These are phyloP conservation scores for Tenthredo livida DNA, from an alignment of 2,888 invertebrate genomes.

Conservation along the genomic window DNA sequence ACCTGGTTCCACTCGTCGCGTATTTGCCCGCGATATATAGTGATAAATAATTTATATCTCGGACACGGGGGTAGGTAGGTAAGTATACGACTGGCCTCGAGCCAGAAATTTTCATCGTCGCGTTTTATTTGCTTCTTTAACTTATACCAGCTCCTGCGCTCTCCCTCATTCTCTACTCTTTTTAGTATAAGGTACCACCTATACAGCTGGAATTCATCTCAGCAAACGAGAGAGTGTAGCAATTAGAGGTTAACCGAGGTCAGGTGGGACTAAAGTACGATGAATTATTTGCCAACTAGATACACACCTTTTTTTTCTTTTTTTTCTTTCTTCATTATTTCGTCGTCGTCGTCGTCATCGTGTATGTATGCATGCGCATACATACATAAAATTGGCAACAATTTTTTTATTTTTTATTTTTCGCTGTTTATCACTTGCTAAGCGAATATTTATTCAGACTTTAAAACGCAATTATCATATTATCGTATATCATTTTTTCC, in stretches of 20 bases:
- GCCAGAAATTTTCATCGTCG: conserved; percentile 64
- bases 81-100: conserved; percentile 65
- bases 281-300: conserved; percentile 38
- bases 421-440: no score
- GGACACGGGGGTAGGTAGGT: no score
- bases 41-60: conserved; percentile 73
- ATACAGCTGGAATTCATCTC: conserved; percentile 24
- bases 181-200: neutral
- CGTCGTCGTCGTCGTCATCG: no score
- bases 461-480: no score
- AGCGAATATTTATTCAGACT: no score
- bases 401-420: no score
- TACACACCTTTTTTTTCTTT: neutral
- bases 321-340: no score
- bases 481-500: no score
- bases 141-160: neutral
- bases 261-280: conserved; percentile 31
- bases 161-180: neutral
- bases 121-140: conserved; percentile 55
- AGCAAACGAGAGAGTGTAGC: conserved; percentile 35
- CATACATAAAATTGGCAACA: no score
- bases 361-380: neutral
- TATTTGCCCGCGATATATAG: conserved; percentile 62
- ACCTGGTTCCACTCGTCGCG: conserved; percentile 59
- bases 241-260: conserved; percentile 51